Evolutionary conservation across 35 echinoderm and acorn worm species (phyloP).

Genomic region (Lytechinus variegatus): DNA sequence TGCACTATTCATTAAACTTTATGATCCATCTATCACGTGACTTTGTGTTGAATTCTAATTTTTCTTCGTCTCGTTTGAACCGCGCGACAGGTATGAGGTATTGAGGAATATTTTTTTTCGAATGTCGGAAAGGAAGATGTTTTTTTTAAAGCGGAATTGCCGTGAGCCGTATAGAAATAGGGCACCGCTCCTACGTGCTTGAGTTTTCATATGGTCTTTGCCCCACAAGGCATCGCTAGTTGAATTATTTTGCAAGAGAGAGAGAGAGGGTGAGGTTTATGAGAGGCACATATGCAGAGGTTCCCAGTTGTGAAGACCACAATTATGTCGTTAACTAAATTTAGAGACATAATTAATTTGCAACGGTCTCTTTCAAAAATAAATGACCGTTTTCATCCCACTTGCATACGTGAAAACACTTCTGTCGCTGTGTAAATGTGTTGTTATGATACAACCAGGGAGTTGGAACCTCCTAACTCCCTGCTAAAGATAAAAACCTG

Average conservation of each 20-base stretch:
- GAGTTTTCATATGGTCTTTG: not conserved
- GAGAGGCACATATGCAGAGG: not conserved
- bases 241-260: not conserved
- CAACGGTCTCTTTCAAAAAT: not conserved
- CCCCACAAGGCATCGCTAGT: not conserved
- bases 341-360: not conserved
- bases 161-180: not conserved
- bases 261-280: not conserved
- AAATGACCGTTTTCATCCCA: not conserved
- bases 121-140: not conserved
- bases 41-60: not conserved
- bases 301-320: not conserved
- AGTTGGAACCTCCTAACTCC: too few relatives aligned
- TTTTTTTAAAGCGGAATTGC: not conserved
- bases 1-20: not conserved
- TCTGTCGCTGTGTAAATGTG: not conserved
- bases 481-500: too few relatives aligned
- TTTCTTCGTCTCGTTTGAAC: not conserved
- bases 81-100: not conserved
- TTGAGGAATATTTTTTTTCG: not conserved
- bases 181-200: not conserved
- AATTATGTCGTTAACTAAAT: not conserved
- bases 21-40: not conserved
- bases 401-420: not conserved
- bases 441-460: not conserved